Evolutionary conservation across 2,113 vertebrate genomes (phyloP), one percentile per base, ranked within the genome.

Genomic region (Sterrhoptilus dennistouni): DNA sequence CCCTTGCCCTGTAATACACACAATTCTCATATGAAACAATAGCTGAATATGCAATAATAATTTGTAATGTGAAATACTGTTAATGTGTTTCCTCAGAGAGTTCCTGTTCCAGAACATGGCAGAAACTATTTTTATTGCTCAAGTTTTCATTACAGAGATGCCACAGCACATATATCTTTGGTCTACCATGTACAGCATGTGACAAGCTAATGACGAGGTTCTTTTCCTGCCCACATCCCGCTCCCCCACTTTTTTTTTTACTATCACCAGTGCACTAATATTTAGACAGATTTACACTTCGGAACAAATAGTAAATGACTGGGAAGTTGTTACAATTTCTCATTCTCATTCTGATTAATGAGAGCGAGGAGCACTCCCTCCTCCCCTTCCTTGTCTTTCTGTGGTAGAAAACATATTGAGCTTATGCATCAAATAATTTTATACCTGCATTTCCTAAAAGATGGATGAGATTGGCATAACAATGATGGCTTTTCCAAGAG

Each of bases 211-310:
- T 20, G 87, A 94, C 87, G 89, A 64, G 83, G 78, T 28, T 86
- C 65, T 80, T 90, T 83, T 54, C 40, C 42, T 76, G 31, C 82
- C 70, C 57, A 21, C 36, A 28, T 11, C 6, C 6, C 21, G 12
- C 0, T 0, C 25, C 9, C 11, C 12, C 14, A 2, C 29, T 65
- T n/a, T n/a, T 14, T 93, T 88, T 96, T 95, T 95, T 81, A 45
- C 56, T 84, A 49, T 70, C 87, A 96, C 85, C 93, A 96, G 66
- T 88, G 92, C 59, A 95, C 77, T 95, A 72, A 92, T 96, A 98
- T 97, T 96, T 97, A 97, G 97, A 98, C 87, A 97, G 96, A 98
- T 98, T 97, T 97, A 97, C 96, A 97, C 96, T 97, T 95, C 72
- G 33, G 66, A 96, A 65, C 69, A 92, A 97, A 96, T 29, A 92